phyloP scores from a whole-genome alignment of 2,888 invertebrate genomes.

The Hecatera dysodea region DNA sequence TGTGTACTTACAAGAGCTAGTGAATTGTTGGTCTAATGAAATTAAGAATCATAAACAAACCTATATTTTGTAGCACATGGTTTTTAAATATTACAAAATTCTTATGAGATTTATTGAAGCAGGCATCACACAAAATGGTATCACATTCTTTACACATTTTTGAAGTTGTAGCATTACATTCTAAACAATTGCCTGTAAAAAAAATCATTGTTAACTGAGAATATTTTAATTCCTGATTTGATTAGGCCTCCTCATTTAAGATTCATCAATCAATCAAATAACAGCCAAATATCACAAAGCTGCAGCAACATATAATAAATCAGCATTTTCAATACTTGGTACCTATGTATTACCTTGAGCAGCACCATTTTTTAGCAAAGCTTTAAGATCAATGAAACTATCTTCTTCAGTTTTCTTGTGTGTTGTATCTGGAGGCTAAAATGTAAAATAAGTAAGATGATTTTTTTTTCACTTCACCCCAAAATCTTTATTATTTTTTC shows the following conservation, averaged over 20 bases:
- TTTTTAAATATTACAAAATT: constrained; percentile 85
- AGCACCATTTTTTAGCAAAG: constrained; percentile 73
- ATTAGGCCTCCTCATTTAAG: neutral
- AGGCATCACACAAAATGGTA: constrained; percentile 80
- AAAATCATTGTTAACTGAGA: neutral
- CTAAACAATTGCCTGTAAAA: constrained; percentile 79
- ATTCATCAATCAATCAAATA: too few relatives aligned
- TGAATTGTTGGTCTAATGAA: neutral
- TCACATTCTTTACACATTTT: constrained; percentile 86
- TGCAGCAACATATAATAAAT: neutral
- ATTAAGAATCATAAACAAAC: constrained; percentile 53
- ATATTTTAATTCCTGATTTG: neutral
- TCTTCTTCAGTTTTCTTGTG: constrained; percentile 60
- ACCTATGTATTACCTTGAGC: constrained; percentile 72
- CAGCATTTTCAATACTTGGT: neutral
- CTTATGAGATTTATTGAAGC: constrained; percentile 85
- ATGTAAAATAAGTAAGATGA: neutral
- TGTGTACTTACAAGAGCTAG: neutral
- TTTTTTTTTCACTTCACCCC: constrained; percentile 67
- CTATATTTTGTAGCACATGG: constrained; percentile 80
- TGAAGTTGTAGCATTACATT: constrained; percentile 77
- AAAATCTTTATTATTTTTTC: neutral
- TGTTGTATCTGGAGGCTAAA: constrained; percentile 33
- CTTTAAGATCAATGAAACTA: constrained; percentile 78
- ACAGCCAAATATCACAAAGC: neutral